Conservation (phyloP, 2,113 vertebrate species). For the Clarias gariepinus region DNA sequence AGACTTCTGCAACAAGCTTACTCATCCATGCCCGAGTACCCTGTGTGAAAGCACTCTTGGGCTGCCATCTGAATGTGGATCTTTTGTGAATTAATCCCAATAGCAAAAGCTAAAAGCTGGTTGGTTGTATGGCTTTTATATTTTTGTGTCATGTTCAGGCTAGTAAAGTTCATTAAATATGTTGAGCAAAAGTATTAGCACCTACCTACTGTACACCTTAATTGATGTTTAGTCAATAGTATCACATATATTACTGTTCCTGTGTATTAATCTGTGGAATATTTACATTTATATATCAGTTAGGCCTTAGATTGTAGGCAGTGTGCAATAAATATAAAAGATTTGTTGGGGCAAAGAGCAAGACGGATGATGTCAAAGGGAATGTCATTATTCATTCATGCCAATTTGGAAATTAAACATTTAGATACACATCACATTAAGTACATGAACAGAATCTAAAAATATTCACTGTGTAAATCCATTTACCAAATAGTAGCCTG, state of each 20-base stretch:
- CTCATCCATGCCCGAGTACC: too few species aligned
- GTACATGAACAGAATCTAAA: conserved; percentile 16
- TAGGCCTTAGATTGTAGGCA: background rate
- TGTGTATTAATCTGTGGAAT: background rate
- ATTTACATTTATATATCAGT: background rate
- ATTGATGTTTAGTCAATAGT: background rate
- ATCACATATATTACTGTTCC: background rate
- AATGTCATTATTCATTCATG: conserved; percentile 40
- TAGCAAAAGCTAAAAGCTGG: background rate
- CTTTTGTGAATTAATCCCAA: background rate
- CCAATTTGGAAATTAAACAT: conserved; percentile 41
- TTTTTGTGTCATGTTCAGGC: background rate
- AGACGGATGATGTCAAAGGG: conserved; percentile 27
- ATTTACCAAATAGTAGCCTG: conserved; percentile 14
- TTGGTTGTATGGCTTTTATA: background rate
- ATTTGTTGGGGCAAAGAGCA: background rate
- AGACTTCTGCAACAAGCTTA: too few species aligned
- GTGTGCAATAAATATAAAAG: conserved; percentile 20
- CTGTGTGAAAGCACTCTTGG: too few species aligned
- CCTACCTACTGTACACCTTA: background rate
- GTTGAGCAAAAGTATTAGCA: background rate
- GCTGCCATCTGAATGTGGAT: background rate
- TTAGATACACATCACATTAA: conserved; percentile 35
- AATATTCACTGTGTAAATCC: conserved; percentile 1
- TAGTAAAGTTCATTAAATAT: background rate